These are phyloP conservation scores for Vipera ursinii DNA, from an alignment of 2,797 vertebrate genomes.

Conservation along the genomic window DNA sequence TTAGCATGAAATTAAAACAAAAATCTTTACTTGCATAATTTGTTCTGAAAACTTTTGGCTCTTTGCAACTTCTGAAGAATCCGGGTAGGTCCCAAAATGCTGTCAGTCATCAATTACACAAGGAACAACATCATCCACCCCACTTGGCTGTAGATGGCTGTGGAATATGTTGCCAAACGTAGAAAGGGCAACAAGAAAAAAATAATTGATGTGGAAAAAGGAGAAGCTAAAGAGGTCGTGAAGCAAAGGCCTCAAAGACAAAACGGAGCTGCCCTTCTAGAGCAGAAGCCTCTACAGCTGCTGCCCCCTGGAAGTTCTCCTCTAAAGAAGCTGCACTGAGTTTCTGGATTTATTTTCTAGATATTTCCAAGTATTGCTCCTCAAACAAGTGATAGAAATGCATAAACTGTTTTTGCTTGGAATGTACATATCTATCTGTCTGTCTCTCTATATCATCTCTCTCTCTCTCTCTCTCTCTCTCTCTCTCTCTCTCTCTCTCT, in stretches of 20 bases:
- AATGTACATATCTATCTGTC: background rate
- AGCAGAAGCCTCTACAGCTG: background rate
- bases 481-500: no score
- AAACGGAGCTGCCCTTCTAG: background rate
- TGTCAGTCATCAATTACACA: slow-evolving; percentile 2
- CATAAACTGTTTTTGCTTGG: background rate
- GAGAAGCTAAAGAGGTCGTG: no score
- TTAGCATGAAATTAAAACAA: background rate
- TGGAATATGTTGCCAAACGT: background rate
- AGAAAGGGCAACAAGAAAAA: background rate
- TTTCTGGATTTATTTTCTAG: background rate
- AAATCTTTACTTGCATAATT: background rate
- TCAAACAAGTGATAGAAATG: background rate
- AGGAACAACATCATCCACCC: background rate
- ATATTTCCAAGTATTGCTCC: background rate
- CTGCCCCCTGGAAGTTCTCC: background rate
- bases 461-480: no score
- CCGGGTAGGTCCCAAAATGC: background rate
- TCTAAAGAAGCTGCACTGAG: background rate
- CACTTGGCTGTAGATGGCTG: background rate
- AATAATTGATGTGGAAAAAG: background rate
- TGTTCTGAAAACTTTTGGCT: slow-evolving; percentile 8
- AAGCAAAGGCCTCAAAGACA: background rate
- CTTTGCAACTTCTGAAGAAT: background rate
- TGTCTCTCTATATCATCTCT: background rate